phyloP scores from a whole-genome alignment of 2,888 invertebrate species.

The Tetramorium bicarinatum region DNA sequence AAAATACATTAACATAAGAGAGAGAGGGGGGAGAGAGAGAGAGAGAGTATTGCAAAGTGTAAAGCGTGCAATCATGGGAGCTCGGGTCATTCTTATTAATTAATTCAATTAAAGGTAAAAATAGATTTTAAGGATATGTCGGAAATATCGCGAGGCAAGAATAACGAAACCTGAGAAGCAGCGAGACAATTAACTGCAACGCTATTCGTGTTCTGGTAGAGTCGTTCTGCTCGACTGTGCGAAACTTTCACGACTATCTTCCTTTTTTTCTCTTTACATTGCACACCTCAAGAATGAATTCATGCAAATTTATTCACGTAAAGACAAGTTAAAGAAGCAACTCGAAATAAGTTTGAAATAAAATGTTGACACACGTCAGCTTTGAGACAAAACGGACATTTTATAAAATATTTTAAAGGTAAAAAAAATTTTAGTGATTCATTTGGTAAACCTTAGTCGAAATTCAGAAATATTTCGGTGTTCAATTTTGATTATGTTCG shows the following conservation, averaged over 20 bases:
- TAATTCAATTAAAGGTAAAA: conserved; percentile 41
- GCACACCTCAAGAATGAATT: conserved; percentile 59
- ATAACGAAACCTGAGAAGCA: conserved; percentile 65
- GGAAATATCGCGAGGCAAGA: conserved; percentile 48
- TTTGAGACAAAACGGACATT: neutral
- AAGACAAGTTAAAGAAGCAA: conserved; percentile 52
- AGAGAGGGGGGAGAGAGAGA: neutral
- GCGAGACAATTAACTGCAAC: conserved; percentile 67
- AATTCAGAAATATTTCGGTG: neutral
- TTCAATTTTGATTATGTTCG: neutral
- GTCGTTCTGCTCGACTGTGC: conserved; percentile 66
- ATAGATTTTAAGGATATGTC: conserved; percentile 51
- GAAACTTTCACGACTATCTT: conserved; percentile 69
- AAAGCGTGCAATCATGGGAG: conserved; percentile 7
- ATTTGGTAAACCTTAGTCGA: neutral
- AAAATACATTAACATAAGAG: conserved; percentile 26
- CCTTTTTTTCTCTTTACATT: conserved; percentile 57
- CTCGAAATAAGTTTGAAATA: conserved; percentile 31
- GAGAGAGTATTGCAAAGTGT: neutral
- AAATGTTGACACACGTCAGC: conserved; percentile 10
- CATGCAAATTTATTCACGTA: conserved; percentile 59
- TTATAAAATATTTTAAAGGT: neutral
- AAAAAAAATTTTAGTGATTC: neutral
- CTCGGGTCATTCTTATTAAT: conserved; percentile 30
- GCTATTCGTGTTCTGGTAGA: conserved; percentile 45